Percentiles rank a stretch among this genome's conserved stretches.
Conservation (phyloP, 2,888 invertebrate species). For the Glaucopsyche alexis region DNA sequence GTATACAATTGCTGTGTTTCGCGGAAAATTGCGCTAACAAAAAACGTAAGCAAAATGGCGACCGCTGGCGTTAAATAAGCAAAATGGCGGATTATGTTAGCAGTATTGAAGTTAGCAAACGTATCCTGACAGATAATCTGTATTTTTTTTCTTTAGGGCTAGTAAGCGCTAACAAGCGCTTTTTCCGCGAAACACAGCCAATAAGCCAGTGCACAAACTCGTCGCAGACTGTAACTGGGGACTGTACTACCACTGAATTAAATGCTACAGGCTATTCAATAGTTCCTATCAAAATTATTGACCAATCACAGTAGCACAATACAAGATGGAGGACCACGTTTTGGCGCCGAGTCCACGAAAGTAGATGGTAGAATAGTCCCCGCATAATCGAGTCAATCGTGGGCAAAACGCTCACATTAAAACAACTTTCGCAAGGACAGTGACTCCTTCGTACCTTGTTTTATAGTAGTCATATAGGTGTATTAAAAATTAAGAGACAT, state of each 20-base stretch:
- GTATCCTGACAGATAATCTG: no score
- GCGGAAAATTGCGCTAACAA: no score
- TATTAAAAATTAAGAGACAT: slow-evolving; percentile 54
- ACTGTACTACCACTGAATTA: background rate
- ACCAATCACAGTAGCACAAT: background rate
- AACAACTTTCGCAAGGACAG: background rate
- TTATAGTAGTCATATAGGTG: slow-evolving; percentile 48
- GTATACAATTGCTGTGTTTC: no score
- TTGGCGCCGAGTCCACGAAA: background rate
- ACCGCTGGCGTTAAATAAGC: no score
- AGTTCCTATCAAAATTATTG: slow-evolving; percentile 11
- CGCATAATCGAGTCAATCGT: slow-evolving; percentile 10
- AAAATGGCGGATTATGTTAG: no score
- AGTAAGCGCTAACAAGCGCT: no score
- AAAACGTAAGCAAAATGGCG: no score
- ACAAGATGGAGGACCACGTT: slow-evolving; percentile 2
- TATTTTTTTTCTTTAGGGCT: no score
- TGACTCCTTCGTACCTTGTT: slow-evolving; percentile 37
- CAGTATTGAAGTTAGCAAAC: no score
- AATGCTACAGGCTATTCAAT: background rate
- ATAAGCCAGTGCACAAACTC: background rate
- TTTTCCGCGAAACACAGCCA: no score
- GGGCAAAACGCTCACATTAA: background rate
- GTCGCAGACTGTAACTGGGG: background rate
- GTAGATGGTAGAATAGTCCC: background rate